phyloP scores from a whole-genome alignment of 2,113 vertebrate genomes.

The Pteronura brasiliensis region DNA sequence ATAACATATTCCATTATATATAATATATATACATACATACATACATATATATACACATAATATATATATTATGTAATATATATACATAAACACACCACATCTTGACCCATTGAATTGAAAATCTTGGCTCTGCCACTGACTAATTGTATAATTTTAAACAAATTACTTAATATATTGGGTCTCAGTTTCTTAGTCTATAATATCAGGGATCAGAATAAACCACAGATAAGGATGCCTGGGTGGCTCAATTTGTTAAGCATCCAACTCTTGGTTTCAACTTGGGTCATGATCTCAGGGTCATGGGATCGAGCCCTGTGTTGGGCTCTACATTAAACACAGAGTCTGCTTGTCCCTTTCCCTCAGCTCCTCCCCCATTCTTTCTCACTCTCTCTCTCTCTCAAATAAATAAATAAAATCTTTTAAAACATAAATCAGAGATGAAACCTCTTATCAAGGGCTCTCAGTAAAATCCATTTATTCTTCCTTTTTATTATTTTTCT shows the following conservation, averaged over 20 bases:
- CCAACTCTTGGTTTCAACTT: background rate
- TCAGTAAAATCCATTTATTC: background rate
- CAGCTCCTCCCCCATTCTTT: background rate
- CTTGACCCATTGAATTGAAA: background rate
- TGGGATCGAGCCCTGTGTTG: background rate
- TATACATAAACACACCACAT: background rate
- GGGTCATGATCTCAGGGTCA: background rate
- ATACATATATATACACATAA: background rate
- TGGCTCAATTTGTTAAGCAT: background rate
- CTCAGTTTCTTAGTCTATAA: background rate
- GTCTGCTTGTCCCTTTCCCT: background rate
- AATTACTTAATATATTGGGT: background rate
- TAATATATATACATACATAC: background rate
- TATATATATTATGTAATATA: background rate
- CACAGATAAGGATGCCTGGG: background rate
- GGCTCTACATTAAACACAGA: background rate
- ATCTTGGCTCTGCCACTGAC: background rate
- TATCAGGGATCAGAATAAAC: background rate
- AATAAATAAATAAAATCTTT: background rate
- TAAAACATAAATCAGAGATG: background rate
- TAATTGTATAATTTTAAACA: background rate
- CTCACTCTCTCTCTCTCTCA: background rate
- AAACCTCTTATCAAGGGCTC: background rate
- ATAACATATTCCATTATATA: background rate
- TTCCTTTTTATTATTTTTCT: background rate